Conservation (phyloP, 2,113 vertebrate genomes). For the Motacilla alba region DNA sequence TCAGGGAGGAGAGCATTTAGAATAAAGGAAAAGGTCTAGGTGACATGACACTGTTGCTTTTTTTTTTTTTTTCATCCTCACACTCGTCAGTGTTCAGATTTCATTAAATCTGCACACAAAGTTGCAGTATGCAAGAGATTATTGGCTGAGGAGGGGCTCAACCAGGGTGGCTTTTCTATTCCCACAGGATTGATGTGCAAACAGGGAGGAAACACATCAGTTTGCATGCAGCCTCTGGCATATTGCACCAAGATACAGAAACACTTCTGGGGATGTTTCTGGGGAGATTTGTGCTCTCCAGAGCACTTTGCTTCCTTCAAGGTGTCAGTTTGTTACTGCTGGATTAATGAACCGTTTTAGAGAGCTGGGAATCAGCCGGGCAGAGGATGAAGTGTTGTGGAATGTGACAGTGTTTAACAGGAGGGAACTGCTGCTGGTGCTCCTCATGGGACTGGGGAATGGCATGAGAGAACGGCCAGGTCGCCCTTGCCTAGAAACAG, state of each 20-base stretch:
- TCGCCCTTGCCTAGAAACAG: neutral
- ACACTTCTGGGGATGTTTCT: neutral
- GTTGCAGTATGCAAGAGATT: neutral
- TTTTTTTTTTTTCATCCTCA: neutral
- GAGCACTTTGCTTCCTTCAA: neutral
- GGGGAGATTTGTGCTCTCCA: neutral
- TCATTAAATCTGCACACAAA: neutral
- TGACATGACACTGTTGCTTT: neutral
- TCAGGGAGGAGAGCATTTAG: neutral
- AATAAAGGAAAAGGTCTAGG: neutral
- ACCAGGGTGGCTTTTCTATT: neutral
- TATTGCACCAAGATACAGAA: neutral
- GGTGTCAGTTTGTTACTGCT: constrained; percentile 15
- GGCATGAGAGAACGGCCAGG: neutral
- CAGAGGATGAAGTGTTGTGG: neutral
- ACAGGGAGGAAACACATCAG: neutral
- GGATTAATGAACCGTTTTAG: constrained; percentile 26
- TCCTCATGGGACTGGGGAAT: neutral
- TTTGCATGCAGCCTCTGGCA: neutral
- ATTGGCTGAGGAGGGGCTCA: neutral
- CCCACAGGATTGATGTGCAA: neutral
- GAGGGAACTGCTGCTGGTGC: neutral
- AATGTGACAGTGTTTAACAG: neutral
- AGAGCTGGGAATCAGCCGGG: neutral
- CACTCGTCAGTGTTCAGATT: neutral